Base-by-base conservation (phyloP, 92 coral and sea anemone genomes). In the Paragorgia papillata region DNA sequence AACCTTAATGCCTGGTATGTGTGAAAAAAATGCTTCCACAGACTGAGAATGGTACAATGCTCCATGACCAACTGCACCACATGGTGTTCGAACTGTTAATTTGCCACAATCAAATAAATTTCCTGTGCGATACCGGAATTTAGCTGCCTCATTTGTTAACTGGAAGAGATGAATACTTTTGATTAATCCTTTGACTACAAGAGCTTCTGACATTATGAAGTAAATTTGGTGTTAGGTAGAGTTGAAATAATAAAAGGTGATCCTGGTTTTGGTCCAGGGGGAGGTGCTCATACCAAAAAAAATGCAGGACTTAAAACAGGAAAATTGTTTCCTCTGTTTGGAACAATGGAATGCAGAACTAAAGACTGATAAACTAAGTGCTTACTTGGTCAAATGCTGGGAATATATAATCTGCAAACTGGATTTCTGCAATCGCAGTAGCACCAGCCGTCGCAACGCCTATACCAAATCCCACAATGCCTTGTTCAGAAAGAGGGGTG, bases 351-450 rank as follows among this genome's bases (percentile, higher is more conserved):
- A n/a, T n/a, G n/a, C n/a, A n/a, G n/a, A n/a, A n/a, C n/a, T n/a
- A n/a, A n/a, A n/a, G n/a, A n/a, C n/a, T n/a, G n/a, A n/a, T n/a
- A n/a, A n/a, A n/a, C n/a, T n/a, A n/a, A n/a, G n/a, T n/a, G n/a
- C n/a, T n/a, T 56, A 89, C 98, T 80, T 94, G 98, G 75, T 94
- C 98, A 89, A 94, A 94, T 30, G 98, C 98, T 53, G 98, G 98
- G 61, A 63, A 88, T 44, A 94, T 94, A 60, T 94, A 94, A 81
- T 94, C 98, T 53, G 97, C 98, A 94, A 94, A 94, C 85, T 94
- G 98, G 69, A 94, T 94, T 80, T 94, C 98, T 41, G 98, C 98
- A 58, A 94, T 79, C 0, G 98, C 98, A 41, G 98, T 94, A 3
- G 98, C 90, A 7, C 98, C 98, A 43, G 97, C 90, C 24, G 95